Conservation (phyloP, 2,797 vertebrate genomes). For the Coranthus polyacanthus region DNA sequence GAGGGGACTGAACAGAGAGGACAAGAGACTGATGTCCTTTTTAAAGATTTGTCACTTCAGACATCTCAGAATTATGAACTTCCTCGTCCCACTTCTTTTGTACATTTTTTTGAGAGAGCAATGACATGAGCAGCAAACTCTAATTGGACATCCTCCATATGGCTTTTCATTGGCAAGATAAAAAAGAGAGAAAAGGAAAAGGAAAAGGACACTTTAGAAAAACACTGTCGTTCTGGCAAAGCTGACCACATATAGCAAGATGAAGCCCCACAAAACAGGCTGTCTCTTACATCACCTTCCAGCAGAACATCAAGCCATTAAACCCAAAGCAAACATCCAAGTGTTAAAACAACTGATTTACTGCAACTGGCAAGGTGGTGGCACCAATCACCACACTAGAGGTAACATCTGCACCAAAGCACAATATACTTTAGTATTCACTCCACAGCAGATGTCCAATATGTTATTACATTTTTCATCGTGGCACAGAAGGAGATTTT, state of each 20-base stretch:
- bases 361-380: conserved; percentile 66
- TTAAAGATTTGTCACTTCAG: conserved; percentile 41
- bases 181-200: conserved; percentile 24
- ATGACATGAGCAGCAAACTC: conserved; percentile 4
- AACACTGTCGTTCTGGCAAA: conserved; percentile 16
- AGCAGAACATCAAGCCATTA: conserved; percentile 14
- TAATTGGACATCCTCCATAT: conserved; percentile 35
- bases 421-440: conserved; percentile 76
- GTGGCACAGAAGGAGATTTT: conserved; percentile 85
- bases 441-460: conserved; percentile 91
- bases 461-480: conserved; percentile 91
- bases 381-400: conserved; percentile 67
- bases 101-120: conserved; percentile 17
- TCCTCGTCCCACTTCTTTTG: conserved; percentile 13
- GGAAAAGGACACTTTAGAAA: conserved; percentile 32
- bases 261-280: conserved; percentile 19
- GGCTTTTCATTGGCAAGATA: conserved; percentile 19
- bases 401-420: conserved; percentile 86
- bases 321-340: conserved; percentile 41
- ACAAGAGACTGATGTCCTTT: conserved; percentile 27
- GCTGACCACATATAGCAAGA: conserved; percentile 25
- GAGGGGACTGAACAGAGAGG: conserved; percentile 15
- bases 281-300: conserved; percentile 11
- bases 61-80: conserved; percentile 31
- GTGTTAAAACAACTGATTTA: conserved; percentile 73